These are phyloP conservation scores for Halotydeus destructor DNA, from an alignment of 1,140 invertebrate genomes.

Conservation along the genomic window DNA sequence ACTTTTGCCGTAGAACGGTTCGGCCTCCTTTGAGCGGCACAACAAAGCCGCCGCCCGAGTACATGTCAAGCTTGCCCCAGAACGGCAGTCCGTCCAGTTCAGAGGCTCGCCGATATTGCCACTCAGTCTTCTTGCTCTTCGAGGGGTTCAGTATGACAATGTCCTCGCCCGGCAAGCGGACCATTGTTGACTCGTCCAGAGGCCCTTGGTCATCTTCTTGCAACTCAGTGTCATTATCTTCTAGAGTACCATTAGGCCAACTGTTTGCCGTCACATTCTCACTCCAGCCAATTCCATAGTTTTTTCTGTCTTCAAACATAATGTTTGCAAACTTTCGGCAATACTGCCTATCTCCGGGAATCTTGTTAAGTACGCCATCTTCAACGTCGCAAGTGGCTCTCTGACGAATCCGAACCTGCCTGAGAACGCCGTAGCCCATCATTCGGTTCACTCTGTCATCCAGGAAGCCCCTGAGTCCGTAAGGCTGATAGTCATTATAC, in stretches of 20 bases:
- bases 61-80: constrained; percentile 26
- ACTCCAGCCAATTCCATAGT: constrained; percentile 23
- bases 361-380: not conserved
- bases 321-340: constrained; percentile 18
- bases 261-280: not conserved
- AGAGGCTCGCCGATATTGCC: constrained; percentile 21
- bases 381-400: constrained; percentile 16
- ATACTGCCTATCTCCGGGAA: not conserved
- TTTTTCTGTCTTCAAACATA: constrained; percentile 19
- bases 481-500: constrained; percentile 31
- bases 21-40: constrained; percentile 26
- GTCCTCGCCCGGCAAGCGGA: not conserved
- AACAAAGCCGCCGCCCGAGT: constrained; percentile 35
- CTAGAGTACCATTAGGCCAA: not conserved
- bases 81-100: constrained; percentile 28
- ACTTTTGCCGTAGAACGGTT: constrained; percentile 20
- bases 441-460: constrained; percentile 30
- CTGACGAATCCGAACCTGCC: constrained; percentile 26
- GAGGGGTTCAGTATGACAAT: constrained; percentile 13
- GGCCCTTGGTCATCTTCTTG: not conserved
- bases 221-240: not conserved
- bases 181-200: not conserved
- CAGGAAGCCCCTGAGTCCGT: constrained; percentile 30
- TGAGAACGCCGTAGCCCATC: constrained; percentile 32
- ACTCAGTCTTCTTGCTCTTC: constrained; percentile 22